Conservation (phyloP, 2,113 vertebrate genomes). For the Sinocyclocheilus grahami region DNA sequence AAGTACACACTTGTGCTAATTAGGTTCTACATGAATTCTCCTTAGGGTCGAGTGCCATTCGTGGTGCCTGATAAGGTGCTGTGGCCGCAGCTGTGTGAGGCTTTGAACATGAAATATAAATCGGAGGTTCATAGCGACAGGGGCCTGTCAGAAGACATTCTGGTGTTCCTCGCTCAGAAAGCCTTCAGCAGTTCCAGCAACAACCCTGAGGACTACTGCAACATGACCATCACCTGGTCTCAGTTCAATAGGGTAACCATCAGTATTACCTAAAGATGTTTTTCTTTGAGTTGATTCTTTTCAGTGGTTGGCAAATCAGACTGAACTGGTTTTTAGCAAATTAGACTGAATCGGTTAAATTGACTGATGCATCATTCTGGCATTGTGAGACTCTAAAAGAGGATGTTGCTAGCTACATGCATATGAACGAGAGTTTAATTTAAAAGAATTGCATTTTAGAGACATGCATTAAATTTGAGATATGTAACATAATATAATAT, state of each 20-base stretch:
- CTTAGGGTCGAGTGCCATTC: slow-evolving; percentile 89
- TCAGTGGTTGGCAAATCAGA: neutral
- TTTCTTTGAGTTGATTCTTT: neutral
- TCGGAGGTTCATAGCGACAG: slow-evolving; percentile 90
- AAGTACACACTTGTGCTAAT: neutral
- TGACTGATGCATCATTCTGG: neutral
- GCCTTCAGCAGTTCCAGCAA: slow-evolving; percentile 85
- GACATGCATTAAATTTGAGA: neutral
- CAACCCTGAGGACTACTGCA: slow-evolving; percentile 85
- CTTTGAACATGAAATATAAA: slow-evolving; percentile 93
- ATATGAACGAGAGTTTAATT: neutral
- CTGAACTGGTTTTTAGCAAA: neutral
- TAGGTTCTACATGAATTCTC: neutral
- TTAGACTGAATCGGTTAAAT: neutral
- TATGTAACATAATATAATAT: no score
- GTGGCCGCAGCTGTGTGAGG: slow-evolving; percentile 88
- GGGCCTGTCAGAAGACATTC: slow-evolving; percentile 88
- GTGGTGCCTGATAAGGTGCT: slow-evolving; percentile 89
- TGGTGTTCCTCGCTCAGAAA: slow-evolving; percentile 92
- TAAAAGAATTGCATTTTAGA: neutral
- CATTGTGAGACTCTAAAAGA: neutral
- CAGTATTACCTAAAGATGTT: neutral
- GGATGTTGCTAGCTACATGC: neutral
- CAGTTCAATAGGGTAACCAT: slow-evolving; percentile 84
- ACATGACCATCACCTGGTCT: slow-evolving; percentile 92